Conservation (phyloP, 2,113 vertebrate species). For the Clarias macrocephalus region DNA sequence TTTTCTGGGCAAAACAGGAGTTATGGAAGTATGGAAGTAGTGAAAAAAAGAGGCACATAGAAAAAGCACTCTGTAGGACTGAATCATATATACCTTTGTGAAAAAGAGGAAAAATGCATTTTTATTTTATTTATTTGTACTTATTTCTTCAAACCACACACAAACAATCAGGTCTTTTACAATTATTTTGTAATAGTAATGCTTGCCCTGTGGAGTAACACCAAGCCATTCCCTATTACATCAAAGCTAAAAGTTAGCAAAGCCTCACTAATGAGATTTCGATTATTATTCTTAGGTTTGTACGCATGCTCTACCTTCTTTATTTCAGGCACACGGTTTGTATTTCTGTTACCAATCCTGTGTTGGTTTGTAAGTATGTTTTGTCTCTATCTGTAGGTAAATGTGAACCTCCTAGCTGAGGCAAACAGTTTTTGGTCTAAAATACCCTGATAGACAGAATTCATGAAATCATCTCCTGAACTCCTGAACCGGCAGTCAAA, state of each 20-base stretch:
- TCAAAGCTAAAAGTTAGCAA: not conserved
- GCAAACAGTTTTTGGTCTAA: not conserved
- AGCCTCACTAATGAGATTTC: too few species aligned
- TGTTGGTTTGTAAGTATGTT: not conserved
- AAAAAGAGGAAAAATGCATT: not conserved
- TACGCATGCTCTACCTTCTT: not conserved
- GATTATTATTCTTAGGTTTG: not conserved
- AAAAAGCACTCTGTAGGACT: not conserved
- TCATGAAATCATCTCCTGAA: not conserved
- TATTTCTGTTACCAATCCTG: not conserved
- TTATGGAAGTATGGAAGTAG: not conserved
- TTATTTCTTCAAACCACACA: not conserved
- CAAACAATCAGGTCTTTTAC: not conserved
- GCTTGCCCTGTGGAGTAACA: not conserved
- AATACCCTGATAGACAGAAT: not conserved
- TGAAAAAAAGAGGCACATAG: not conserved
- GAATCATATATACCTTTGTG: not conserved
- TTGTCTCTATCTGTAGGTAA: not conserved
- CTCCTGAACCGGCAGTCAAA: not conserved
- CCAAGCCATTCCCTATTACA: not conserved
- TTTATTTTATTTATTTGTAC: not conserved
- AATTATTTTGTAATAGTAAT: not conserved
- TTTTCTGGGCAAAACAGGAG: conserved; percentile 43
- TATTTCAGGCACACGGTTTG: not conserved
- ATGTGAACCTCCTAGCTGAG: not conserved